phyloP scores from a whole-genome alignment of 2,888 invertebrate species.

The Pyralis farinalis region DNA sequence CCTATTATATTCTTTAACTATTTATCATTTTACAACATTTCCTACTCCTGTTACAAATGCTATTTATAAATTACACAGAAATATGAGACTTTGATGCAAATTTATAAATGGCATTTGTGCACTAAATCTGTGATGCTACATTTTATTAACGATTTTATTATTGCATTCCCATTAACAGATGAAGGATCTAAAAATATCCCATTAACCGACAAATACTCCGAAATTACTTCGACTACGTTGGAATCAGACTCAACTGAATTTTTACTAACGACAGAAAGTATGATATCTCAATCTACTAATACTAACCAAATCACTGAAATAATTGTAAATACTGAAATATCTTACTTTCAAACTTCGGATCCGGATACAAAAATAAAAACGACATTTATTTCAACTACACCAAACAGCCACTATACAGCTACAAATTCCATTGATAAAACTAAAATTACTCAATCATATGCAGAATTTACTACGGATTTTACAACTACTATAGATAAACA shows the following conservation, averaged over 20 bases:
- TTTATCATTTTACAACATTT: not conserved
- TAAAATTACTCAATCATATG: not conserved
- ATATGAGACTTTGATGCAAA: not conserved
- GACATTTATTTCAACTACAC: not conserved
- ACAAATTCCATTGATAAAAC: not conserved
- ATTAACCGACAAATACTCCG: slow-evolving; percentile 70
- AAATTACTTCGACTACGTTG: slow-evolving; percentile 43
- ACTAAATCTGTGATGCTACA: not conserved
- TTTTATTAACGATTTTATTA: slow-evolving; percentile 48
- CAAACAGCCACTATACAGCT: not conserved
- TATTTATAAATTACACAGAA: not conserved
- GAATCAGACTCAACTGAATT: slow-evolving; percentile 39
- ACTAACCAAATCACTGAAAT: slow-evolving; percentile 20
- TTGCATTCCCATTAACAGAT: slow-evolving; percentile 77
- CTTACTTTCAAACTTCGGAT: not conserved
- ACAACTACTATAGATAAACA: not conserved
- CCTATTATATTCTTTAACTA: not conserved
- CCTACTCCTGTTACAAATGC: not conserved
- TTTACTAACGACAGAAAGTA: slow-evolving; percentile 16
- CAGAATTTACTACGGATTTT: not conserved
- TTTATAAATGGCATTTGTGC: not conserved
- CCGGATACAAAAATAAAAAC: not conserved
- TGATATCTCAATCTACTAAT: slow-evolving; percentile 15
- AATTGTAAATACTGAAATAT: slow-evolving; percentile 3
- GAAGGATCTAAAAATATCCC: slow-evolving; percentile 68